Conservation (phyloP, 2,113 vertebrate genomes). For the Castor canadensis region DNA sequence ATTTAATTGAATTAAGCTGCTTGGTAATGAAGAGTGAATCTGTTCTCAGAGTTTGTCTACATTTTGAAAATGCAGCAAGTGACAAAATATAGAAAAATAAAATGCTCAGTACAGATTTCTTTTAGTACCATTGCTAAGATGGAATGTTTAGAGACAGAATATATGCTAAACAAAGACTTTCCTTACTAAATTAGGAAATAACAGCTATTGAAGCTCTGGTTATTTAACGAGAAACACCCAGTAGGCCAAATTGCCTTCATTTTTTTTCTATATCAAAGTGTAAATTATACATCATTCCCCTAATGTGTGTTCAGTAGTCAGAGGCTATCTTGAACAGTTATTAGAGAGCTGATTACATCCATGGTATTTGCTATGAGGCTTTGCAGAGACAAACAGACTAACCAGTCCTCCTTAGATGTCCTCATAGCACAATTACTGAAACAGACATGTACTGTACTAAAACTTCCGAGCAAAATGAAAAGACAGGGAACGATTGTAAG, state of each 20-base stretch:
- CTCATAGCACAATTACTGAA: background rate
- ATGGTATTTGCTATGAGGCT: constrained; percentile 19
- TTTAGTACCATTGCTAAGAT: background rate
- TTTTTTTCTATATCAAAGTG: background rate
- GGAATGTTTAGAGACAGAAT: constrained; percentile 8
- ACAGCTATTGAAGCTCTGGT: background rate
- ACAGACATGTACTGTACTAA: background rate
- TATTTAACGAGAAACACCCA: constrained; percentile 35
- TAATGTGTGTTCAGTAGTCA: background rate
- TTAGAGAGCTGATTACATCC: background rate
- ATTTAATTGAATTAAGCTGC: background rate
- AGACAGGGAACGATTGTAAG: constrained; percentile 1
- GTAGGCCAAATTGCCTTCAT: background rate
- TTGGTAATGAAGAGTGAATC: background rate
- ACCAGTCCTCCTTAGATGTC: background rate
- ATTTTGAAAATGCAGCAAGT: background rate
- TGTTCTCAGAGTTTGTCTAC: background rate
- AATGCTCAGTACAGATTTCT: background rate
- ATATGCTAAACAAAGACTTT: constrained; percentile 8
- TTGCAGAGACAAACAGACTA: background rate
- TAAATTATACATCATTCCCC: background rate
- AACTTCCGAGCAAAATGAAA: constrained; percentile 15
- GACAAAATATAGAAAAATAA: background rate
- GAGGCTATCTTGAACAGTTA: background rate
- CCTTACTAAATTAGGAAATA: background rate